These are phyloP conservation scores for Melanostigma gelatinosum DNA, from an alignment of 2,113 vertebrate species.

Conservation along the genomic window DNA sequence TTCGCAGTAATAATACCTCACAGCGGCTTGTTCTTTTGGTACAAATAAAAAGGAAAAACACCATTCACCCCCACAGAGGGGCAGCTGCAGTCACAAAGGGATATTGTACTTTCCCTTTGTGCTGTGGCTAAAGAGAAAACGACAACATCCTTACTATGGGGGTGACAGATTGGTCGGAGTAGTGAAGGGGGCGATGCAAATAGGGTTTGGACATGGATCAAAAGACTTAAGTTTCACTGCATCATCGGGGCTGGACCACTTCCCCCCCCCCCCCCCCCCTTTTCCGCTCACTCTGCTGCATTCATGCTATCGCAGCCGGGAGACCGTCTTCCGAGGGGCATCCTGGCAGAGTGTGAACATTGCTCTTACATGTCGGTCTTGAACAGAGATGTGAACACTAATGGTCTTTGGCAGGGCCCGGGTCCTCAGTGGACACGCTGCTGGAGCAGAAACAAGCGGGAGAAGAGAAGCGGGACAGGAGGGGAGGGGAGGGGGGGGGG, in stretches of 20 bases:
- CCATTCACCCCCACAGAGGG: conserved; percentile 53
- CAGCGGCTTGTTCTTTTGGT: conserved; percentile 51
- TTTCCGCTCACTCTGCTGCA: conserved; percentile 43
- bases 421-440: conserved; percentile 60
- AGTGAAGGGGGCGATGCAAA: conserved; percentile 46
- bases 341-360: conserved; percentile 66
- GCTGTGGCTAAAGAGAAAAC: conserved; percentile 52
- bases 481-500: not conserved
- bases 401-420: conserved; percentile 75
- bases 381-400: conserved; percentile 80
- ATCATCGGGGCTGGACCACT: conserved; percentile 57
- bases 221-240: conserved; percentile 71
- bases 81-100: conserved; percentile 61
- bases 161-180: conserved; percentile 34
- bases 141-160: conserved; percentile 47
- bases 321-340: conserved; percentile 43
- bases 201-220: conserved; percentile 63
- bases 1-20: conserved; percentile 50
- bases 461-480: conserved; percentile 35
- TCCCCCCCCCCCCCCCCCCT: conserved; percentile 24
- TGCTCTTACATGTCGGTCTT: conserved; percentile 68
- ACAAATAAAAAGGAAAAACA: conserved; percentile 50
- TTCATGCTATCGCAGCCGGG: conserved; percentile 24
- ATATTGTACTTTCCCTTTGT: conserved; percentile 66
- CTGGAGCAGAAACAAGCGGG: conserved; percentile 45